phyloP scores from a whole-genome alignment of 1,140 invertebrate genomes.

The Anthonomus grandis region DNA sequence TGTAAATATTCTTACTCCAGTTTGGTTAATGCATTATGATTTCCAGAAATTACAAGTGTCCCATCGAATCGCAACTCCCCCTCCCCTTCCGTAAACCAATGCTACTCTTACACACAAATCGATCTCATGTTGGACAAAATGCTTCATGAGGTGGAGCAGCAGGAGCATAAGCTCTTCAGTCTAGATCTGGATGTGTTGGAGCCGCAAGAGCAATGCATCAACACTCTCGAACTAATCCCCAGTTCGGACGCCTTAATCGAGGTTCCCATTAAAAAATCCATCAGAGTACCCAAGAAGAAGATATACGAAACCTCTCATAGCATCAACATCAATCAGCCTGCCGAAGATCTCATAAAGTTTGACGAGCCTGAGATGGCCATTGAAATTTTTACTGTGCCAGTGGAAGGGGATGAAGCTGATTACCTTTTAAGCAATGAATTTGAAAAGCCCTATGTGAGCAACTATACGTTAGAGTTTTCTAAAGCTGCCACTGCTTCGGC shows the following conservation, averaged over 20 bases:
- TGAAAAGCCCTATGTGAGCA: constrained; percentile 24
- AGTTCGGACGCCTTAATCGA: constrained; percentile 46
- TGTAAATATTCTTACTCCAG: constrained; percentile 48
- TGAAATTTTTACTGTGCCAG: constrained; percentile 32
- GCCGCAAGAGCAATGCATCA: constrained; percentile 35
- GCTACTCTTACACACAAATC: constrained; percentile 42
- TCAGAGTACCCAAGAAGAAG: constrained; percentile 21
- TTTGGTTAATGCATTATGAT: constrained; percentile 40
- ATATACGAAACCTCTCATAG: constrained; percentile 32
- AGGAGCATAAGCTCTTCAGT: constrained; percentile 38
- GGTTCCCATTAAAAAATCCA: constrained; percentile 42
- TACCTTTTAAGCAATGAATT: constrained; percentile 31
- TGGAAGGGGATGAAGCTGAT: constrained; percentile 34
- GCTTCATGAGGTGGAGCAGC: constrained; percentile 43
- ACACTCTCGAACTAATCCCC: constrained; percentile 44
- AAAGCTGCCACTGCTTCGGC: constrained; percentile 31
- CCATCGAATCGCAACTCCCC: constrained; percentile 30
- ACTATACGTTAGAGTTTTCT: constrained; percentile 28
- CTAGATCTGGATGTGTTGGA: constrained; percentile 39
- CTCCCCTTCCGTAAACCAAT: constrained; percentile 16
- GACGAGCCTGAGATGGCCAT: constrained; percentile 21
- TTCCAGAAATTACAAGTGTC: constrained; percentile 23
- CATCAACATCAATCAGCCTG: constrained; percentile 14
- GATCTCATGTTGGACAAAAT: constrained; percentile 45
- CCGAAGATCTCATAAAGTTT: constrained; percentile 34